These are phyloP conservation scores for Catagonus wagneri DNA, from an alignment of 2,113 vertebrate species.

Conservation along the genomic window DNA sequence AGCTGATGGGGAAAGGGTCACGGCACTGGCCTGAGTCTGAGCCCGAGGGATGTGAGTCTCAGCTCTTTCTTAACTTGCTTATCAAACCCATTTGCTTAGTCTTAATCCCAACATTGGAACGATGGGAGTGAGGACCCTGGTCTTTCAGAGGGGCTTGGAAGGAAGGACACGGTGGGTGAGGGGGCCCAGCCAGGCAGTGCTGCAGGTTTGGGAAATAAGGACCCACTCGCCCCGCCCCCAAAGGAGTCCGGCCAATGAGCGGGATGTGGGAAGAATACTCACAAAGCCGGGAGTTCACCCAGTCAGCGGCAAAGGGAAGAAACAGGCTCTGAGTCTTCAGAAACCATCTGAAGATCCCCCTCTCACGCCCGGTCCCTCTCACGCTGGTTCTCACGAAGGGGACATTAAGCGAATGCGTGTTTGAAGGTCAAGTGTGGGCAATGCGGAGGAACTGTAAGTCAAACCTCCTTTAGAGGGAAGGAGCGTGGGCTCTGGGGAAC, in stretches of 20 bases:
- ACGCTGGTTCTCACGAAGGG: not conserved
- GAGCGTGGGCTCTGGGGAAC: not conserved
- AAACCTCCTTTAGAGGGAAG: not conserved
- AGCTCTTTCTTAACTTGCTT: not conserved
- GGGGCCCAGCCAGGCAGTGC: not conserved
- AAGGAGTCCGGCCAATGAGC: not conserved
- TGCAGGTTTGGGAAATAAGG: not conserved
- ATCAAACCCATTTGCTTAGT: not conserved
- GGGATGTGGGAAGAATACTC: not conserved
- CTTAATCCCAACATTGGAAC: not conserved
- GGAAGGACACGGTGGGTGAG: not conserved
- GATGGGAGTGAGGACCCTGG: not conserved
- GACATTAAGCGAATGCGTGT: not conserved
- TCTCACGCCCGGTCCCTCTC: not conserved
- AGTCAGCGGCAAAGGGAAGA: not conserved
- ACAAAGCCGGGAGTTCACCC: not conserved
- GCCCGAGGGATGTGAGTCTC: not conserved
- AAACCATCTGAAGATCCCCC: not conserved
- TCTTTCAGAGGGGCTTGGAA: not conserved
- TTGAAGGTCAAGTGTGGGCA: not conserved
- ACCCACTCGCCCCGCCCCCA: not conserved
- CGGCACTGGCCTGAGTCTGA: not conserved
- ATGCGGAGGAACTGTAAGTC: not conserved
- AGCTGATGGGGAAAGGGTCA: not conserved
- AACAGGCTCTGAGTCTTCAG: rapidly evolving